These are phyloP conservation scores for Harmothoe impar DNA, from an alignment of 2,888 invertebrate species.

Conservation along the genomic window DNA sequence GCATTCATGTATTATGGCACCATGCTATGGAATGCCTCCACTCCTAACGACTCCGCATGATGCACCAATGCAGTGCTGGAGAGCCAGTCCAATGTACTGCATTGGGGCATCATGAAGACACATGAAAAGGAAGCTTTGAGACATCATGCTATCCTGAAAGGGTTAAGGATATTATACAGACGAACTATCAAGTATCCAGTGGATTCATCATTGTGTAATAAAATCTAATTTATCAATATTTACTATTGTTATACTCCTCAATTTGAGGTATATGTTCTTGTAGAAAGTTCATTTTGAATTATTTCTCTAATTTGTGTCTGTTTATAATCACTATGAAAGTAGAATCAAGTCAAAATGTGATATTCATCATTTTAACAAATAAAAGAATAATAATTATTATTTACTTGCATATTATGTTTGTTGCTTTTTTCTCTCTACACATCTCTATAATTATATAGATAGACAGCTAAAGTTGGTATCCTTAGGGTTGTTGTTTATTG, in stretches of 20 bases:
- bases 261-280: not conserved
- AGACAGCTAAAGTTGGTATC: too few species aligned
- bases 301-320: not conserved
- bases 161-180: too few species aligned
- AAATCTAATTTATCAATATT: not conserved
- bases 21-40: too few species aligned
- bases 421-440: not conserved
- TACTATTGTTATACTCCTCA: not conserved
- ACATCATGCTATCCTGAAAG: not conserved
- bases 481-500: too few species aligned
- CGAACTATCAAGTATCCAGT: not conserved
- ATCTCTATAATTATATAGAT: too few species aligned
- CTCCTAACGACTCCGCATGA: too few species aligned
- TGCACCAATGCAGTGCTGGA: not conserved
- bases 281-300: not conserved
- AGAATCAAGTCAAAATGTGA: conserved; percentile 29
- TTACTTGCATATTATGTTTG: not conserved
- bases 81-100: too few species aligned
- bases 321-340: not conserved
- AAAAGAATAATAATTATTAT: not conserved
- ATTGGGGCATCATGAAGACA: too few species aligned
- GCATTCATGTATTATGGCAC: too few species aligned
- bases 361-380: not conserved
- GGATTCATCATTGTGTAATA: not conserved
- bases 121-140: too few species aligned